Evolutionary conservation across 2,113 vertebrate genomes (phyloP).

Genomic region (Cynopterus brachyotis): DNA sequence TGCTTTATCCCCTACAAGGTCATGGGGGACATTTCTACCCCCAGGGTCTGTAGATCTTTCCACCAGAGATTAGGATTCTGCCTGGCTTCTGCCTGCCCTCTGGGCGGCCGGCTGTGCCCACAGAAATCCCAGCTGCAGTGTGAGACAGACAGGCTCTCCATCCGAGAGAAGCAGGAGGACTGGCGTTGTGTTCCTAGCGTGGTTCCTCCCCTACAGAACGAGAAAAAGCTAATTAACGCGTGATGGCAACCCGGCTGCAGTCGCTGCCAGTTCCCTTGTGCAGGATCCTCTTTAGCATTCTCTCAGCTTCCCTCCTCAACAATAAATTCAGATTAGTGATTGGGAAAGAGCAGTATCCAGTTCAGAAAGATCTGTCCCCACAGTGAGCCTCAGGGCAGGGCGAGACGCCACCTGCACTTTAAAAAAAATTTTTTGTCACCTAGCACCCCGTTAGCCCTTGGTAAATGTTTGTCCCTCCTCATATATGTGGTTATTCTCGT

Average conservation of each 20-base stretch:
- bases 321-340: slow-evolving; percentile 73
- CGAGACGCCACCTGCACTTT: background rate
- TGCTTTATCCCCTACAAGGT: background rate
- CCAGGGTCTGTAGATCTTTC: background rate
- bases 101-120: slow-evolving; percentile 52
- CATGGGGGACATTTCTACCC: background rate
- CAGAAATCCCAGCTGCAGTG: slow-evolving; percentile 69
- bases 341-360: slow-evolving; percentile 28
- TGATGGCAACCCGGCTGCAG: slow-evolving; percentile 54
- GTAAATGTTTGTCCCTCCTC: slow-evolving; percentile 2
- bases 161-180: slow-evolving; percentile 39
- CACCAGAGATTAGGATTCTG: slow-evolving; percentile 46
- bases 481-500: background rate
- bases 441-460: background rate
- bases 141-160: slow-evolving; percentile 42
- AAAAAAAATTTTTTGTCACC: background rate
- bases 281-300: slow-evolving; percentile 69
- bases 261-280: slow-evolving; percentile 65
- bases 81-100: background rate
- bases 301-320: slow-evolving; percentile 64
- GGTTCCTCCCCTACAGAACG: slow-evolving; percentile 57
- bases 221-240: slow-evolving; percentile 74
- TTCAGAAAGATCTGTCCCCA: slow-evolving; percentile 59
- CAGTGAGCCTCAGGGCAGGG: background rate
- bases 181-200: slow-evolving; percentile 11